Base-by-base conservation (phyloP, 2,113 vertebrate species). In the Coryphaenoides rupestris region DNA sequence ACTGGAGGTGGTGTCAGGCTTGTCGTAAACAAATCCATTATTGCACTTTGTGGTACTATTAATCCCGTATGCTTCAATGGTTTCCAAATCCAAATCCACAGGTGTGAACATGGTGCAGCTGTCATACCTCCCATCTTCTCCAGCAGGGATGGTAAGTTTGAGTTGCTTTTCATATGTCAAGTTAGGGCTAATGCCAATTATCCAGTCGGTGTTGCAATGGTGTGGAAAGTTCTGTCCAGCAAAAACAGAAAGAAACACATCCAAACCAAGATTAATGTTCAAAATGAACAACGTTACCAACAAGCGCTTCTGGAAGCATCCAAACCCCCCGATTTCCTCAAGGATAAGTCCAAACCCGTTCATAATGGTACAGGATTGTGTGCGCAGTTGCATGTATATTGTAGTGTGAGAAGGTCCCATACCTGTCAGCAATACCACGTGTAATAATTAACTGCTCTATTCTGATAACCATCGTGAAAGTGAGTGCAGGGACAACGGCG, bases 191-290 rank as follows among this genome's bases (percentile, higher is more conserved):
- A 19, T 2, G 0, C 73, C 56, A 19, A 62, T 70, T 65, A 96
- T 93, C 95, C 95, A 98, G 85, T 82, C 65, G 21, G 92, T 95
- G 55, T 94, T 77, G 1, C 95, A 98, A 84, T 90, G 65, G 59
- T 95, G 90, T 0, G 89, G 73, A 49, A 92, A 89, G 0, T 46
- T 17, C 0, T 81, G 12, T 1, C 87, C 89, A 65, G 88, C 89
- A 26, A 96, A 98, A 14, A 96, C 80, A 26, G 96, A 95, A 2
- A 76, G 53, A 1, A 96, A 94, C 65, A 94, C 77, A 58, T 91
- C 92, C 55, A 93, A 95, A 1, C 88, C 69, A 0, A 62, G 12
- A 74, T 87, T 78, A 75, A 89, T 16, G 64, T 75, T 53, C 81
- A 90, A 87, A 26, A 94, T 12, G 45, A 87, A 72, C 5, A 93